Evolutionary conservation across 1,140 invertebrate genomes (phyloP).

Genomic region (Drosophila littoralis): DNA sequence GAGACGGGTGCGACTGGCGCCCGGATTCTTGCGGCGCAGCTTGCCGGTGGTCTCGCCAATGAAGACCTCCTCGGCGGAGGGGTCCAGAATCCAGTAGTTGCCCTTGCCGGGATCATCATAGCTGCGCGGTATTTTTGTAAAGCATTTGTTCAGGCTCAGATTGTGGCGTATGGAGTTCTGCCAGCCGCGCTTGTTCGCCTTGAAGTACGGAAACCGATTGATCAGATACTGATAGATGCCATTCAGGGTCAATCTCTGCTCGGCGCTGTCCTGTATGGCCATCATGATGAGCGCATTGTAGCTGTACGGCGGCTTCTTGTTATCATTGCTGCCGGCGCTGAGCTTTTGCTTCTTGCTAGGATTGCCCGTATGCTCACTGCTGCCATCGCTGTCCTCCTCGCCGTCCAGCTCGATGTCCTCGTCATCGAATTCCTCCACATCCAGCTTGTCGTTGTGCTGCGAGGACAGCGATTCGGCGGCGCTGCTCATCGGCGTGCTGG

Average conservation of each 20-base stretch:
- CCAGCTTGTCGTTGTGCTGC: slow-evolving; percentile 70
- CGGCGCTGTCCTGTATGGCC: slow-evolving; percentile 97
- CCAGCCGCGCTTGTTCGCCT: slow-evolving; percentile 99
- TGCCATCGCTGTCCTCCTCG: slow-evolving; percentile 65
- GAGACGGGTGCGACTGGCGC: slow-evolving; percentile 92
- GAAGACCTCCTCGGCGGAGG: slow-evolving; percentile 97
- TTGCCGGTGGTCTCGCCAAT: slow-evolving; percentile 99
- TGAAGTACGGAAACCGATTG: slow-evolving; percentile 98
- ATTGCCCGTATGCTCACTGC: slow-evolving; percentile 55
- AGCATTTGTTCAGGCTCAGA: slow-evolving; percentile 98
- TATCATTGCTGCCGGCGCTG: slow-evolving; percentile 85
- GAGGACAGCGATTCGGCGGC: slow-evolving; percentile 70
- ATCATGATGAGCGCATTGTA: slow-evolving; percentile 99
- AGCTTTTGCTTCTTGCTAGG: slow-evolving; percentile 79
- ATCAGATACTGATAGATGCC: slow-evolving; percentile 99
- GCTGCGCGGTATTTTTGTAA: slow-evolving; percentile 97
- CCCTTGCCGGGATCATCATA: slow-evolving; percentile 98
- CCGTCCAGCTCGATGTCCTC: slow-evolving; percentile 70
- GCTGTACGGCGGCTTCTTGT: slow-evolving; percentile 97
- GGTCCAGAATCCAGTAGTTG: slow-evolving; percentile 98
- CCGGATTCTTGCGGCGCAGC: slow-evolving; percentile 93
- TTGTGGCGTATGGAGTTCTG: slow-evolving; percentile 99
- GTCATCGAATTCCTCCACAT: slow-evolving; percentile 73
- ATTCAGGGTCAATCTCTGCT: slow-evolving; percentile 97
- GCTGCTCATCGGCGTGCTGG: slow-evolving; percentile 82